Evolutionary conservation across 2,797 vertebrate genomes (phyloP).

Genomic region (Cetoscarus ocellatus): DNA sequence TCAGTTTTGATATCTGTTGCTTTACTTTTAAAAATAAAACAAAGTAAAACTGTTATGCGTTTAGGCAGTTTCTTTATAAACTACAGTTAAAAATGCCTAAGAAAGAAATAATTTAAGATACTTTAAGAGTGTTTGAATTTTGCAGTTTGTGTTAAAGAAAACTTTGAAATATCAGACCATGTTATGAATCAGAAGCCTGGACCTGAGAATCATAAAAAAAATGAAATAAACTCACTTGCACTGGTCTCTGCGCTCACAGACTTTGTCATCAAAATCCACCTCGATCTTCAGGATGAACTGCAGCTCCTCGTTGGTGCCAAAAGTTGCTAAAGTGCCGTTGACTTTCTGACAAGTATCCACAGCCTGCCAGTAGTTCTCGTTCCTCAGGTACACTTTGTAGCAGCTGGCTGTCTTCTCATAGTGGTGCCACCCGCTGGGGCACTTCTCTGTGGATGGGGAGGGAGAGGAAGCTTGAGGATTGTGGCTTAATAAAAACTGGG

Average conservation of each 20-base stretch:
- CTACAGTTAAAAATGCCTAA: not conserved
- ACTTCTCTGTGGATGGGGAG: slow-evolving; percentile 89
- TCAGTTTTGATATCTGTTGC: too few species aligned
- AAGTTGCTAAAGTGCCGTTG: slow-evolving; percentile 95
- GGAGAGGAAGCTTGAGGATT: not conserved
- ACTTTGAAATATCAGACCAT: not conserved
- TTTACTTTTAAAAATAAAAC: not conserved
- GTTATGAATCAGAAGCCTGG: not conserved
- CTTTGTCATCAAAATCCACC: slow-evolving; percentile 93
- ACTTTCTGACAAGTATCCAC: slow-evolving; percentile 96
- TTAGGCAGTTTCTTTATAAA: too few species aligned
- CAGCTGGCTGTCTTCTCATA: slow-evolving; percentile 98
- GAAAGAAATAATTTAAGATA: too few species aligned
- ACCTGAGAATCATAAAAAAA: not conserved
- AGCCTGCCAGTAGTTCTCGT: slow-evolving; percentile 98
- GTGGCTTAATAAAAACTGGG: not conserved
- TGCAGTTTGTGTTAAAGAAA: not conserved
- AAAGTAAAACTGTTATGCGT: too few species aligned
- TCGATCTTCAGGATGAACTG: slow-evolving; percentile 96
- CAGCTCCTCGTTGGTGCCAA: slow-evolving; percentile 96
- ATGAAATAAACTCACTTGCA: slow-evolving; percentile 87
- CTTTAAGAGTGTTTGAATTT: not conserved
- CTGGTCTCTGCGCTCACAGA: slow-evolving; percentile 92
- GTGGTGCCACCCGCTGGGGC: slow-evolving; percentile 98
- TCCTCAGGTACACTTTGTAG: slow-evolving; percentile 93